Conservation (phyloP, 2,888 invertebrate species). For the Uloborus plumipes region DNA sequence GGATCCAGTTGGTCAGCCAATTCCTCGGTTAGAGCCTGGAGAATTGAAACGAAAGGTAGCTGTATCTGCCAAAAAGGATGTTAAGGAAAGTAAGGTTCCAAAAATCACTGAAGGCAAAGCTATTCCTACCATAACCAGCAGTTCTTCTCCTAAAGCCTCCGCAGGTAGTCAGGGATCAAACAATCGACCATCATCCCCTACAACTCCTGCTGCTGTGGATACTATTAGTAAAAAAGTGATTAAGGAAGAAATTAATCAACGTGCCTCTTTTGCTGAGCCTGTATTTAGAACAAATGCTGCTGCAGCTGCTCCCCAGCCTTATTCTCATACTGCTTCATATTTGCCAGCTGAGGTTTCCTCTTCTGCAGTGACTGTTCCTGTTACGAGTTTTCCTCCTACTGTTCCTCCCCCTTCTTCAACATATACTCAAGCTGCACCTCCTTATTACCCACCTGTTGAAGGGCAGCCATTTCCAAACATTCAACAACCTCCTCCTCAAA, state of each 20-base stretch:
- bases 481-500: slow-evolving; percentile 8
- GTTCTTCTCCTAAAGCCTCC: slow-evolving; percentile 23
- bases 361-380: slow-evolving; percentile 8
- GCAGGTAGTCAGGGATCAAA: slow-evolving; percentile 16
- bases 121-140: slow-evolving; percentile 42
- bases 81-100: slow-evolving; percentile 27
- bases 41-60: slow-evolving; percentile 48
- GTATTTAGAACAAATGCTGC: slow-evolving; percentile 20
- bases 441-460: slow-evolving; percentile 41
- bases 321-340: slow-evolving; percentile 12
- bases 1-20: slow-evolving; percentile 40
- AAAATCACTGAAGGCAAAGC: slow-evolving; percentile 44
- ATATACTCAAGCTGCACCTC: slow-evolving; percentile 40
- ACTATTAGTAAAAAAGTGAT: slow-evolving; percentile 20
- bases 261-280: slow-evolving; percentile 15
- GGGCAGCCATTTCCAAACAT: background rate
- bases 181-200: slow-evolving; percentile 26
- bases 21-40: slow-evolving; percentile 49
- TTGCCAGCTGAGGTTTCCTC: slow-evolving; percentile 7
- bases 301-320: background rate
- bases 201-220: slow-evolving; percentile 23
- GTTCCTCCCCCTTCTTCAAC: slow-evolving; percentile 49
- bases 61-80: slow-evolving; percentile 28
- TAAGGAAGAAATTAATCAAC: slow-evolving; percentile 12
- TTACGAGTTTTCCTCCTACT: slow-evolving; percentile 25